phyloP scores from a whole-genome alignment of 2,113 vertebrate genomes.

The Syngnathoides biaculeatus region DNA sequence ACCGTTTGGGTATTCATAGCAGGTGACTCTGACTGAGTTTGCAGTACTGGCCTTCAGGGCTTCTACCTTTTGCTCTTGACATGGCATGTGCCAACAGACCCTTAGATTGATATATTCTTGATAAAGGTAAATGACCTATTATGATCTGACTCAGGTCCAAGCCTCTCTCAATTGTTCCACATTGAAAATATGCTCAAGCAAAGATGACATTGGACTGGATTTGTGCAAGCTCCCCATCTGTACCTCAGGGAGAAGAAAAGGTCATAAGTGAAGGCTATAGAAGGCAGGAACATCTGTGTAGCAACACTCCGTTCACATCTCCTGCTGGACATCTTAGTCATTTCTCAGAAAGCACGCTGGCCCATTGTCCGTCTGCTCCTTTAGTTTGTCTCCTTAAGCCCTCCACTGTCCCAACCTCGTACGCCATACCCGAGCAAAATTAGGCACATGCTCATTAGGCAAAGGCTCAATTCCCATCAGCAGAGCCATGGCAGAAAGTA shows the following conservation, averaged over 20 bases:
- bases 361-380: slow-evolving; percentile 55
- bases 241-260: slow-evolving; percentile 58
- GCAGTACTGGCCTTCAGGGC: neutral
- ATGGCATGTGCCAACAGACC: neutral
- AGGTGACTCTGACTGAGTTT: neutral
- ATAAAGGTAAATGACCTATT: slow-evolving; percentile 17
- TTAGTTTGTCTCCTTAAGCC: slow-evolving; percentile 10
- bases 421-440: slow-evolving; percentile 20
- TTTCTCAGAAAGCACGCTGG: slow-evolving; percentile 40
- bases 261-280: slow-evolving; percentile 65
- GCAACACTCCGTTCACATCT: slow-evolving; percentile 47
- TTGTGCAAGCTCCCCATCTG: slow-evolving; percentile 67
- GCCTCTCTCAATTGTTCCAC: slow-evolving; percentile 19
- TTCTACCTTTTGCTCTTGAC: slow-evolving; percentile 11
- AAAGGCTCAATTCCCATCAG: slow-evolving; percentile 49
- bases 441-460: slow-evolving; percentile 48
- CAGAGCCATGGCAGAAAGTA: slow-evolving; percentile 47
- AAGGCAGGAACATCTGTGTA: slow-evolving; percentile 64
- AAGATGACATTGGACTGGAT: slow-evolving; percentile 30
- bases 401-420: neutral
- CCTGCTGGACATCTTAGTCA: slow-evolving; percentile 69
- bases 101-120: slow-evolving; percentile 14
- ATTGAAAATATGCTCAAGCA: slow-evolving; percentile 40
- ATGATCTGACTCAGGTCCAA: slow-evolving; percentile 20
- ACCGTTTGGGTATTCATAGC: slow-evolving; percentile 8